A percentile compares a stretch with the other conserved stretches of the same genome.
Conservation (phyloP, 64 coral and sea anemone genomes). For the Porites lutea region DNA sequence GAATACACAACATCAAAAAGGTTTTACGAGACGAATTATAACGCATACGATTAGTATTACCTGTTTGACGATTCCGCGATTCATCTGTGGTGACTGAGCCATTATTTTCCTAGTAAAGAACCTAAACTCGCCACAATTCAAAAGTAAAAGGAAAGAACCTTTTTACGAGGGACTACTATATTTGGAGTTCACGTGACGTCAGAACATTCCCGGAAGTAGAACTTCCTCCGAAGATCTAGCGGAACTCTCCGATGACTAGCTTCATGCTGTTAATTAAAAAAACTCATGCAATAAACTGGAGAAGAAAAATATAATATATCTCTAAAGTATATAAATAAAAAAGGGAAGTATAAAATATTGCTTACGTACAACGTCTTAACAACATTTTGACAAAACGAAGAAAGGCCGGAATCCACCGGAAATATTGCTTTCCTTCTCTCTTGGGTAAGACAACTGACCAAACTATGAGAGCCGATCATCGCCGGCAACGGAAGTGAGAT, state of each 20-base stretch:
- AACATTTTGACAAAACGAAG: not conserved
- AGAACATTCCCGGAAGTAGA: slow-evolving; percentile 54
- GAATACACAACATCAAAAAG: not conserved
- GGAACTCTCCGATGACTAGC: not conserved
- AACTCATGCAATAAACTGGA: too few relatives aligned
- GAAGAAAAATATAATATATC: too few relatives aligned
- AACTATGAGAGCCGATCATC: not conserved
- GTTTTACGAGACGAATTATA: not conserved
- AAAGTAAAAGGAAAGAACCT: slow-evolving; percentile 87
- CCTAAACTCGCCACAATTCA: slow-evolving; percentile 81
- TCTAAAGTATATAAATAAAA: too few relatives aligned
- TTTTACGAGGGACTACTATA: slow-evolving; percentile 66
- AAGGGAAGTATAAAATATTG: too few relatives aligned
- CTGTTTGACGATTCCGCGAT: slow-evolving; percentile 95
- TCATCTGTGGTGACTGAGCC: slow-evolving; percentile 88
- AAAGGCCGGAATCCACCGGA: not conserved
- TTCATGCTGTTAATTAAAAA: too few relatives aligned
- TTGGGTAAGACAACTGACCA: slow-evolving; percentile 30
- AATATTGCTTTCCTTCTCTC: not conserved
- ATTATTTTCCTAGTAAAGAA: slow-evolving; percentile 69
- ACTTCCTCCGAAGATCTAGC: not conserved
- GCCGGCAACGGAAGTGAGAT: slow-evolving; percentile 17
- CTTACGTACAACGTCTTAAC: too few relatives aligned
- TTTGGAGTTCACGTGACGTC: slow-evolving; percentile 84
- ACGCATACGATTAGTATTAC: slow-evolving; percentile 21